Conservation (phyloP, 2,113 vertebrate species). For the Chloebia gouldiae region DNA sequence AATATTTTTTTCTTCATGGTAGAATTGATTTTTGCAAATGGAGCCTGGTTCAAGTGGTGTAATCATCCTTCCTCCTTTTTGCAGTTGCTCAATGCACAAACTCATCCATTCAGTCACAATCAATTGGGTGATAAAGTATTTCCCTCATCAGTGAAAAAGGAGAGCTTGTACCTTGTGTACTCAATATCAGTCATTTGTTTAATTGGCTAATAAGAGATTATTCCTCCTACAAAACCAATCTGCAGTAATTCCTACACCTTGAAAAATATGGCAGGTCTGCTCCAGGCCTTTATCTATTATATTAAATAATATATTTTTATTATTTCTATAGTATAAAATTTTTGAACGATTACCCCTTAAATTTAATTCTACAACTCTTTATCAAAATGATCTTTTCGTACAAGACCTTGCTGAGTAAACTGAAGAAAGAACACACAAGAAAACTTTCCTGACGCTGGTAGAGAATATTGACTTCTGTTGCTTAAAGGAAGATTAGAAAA, state of each 20-base stretch:
- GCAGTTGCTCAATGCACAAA: neutral
- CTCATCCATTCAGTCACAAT: constrained; percentile 12
- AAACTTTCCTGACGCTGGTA: neutral
- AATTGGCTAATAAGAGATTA: neutral
- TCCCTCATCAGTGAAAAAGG: constrained; percentile 25
- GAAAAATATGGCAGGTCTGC: neutral
- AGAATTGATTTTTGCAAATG: constrained; percentile 63
- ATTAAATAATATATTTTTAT: neutral
- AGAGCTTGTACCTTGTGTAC: neutral
- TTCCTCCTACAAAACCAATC: neutral
- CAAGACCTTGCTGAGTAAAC: neutral
- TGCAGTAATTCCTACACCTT: neutral
- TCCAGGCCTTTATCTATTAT: neutral
- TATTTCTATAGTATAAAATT: neutral
- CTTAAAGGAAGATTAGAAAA: neutral
- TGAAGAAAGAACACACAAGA: neutral
- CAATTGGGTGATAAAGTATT: constrained; percentile 19
- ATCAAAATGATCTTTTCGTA: neutral
- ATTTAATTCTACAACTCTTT: neutral
- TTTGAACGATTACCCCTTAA: neutral
- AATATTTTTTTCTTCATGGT: neutral
- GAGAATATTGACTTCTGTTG: neutral
- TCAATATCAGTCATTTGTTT: neutral
- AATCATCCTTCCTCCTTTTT: constrained; percentile 30
- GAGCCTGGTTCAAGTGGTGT: constrained; percentile 1